Conservation (phyloP, 1,140 invertebrate species). For the Drosophila willistoni region DNA sequence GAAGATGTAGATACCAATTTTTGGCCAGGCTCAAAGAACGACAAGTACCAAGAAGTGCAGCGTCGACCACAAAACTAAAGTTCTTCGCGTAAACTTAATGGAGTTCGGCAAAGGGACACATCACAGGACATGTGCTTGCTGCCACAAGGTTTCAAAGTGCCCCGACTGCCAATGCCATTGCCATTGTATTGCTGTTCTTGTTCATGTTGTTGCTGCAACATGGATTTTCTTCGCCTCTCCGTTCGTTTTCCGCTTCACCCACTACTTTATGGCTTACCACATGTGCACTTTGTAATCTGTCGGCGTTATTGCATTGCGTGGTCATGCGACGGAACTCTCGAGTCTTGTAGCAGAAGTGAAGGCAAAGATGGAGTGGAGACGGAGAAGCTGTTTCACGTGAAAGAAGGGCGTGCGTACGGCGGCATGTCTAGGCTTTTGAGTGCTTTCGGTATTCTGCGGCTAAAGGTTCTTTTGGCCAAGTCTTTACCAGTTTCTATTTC, state of each 20-base stretch:
- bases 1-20: constrained; percentile 28
- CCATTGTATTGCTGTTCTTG: constrained; percentile 31
- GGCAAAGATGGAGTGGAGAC: not conserved
- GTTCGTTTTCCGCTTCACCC: constrained; percentile 41
- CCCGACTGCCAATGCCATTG: constrained; percentile 9
- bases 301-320: constrained; percentile 77
- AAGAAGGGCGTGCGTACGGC: not conserved
- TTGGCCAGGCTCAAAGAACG: constrained; percentile 50
- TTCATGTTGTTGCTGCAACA: constrained; percentile 54
- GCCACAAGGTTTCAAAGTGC: constrained; percentile 51
- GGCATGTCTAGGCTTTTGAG: constrained; percentile 56
- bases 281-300: constrained; percentile 82
- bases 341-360: not conserved
- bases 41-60: constrained; percentile 14
- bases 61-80: constrained; percentile 72
- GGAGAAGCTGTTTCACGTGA: constrained; percentile 3
- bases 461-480: constrained; percentile 32
- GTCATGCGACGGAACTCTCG: constrained; percentile 3
- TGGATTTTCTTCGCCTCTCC: constrained; percentile 58
- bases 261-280: constrained; percentile 74
- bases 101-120: constrained; percentile 53
- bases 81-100: constrained; percentile 80
- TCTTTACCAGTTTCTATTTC: constrained; percentile 20
- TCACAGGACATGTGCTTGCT: constrained; percentile 22
- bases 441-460: constrained; percentile 58